Evolutionary conservation across 1,140 invertebrate genomes (phyloP).

Genomic region (Hycleus phaleratus): DNA sequence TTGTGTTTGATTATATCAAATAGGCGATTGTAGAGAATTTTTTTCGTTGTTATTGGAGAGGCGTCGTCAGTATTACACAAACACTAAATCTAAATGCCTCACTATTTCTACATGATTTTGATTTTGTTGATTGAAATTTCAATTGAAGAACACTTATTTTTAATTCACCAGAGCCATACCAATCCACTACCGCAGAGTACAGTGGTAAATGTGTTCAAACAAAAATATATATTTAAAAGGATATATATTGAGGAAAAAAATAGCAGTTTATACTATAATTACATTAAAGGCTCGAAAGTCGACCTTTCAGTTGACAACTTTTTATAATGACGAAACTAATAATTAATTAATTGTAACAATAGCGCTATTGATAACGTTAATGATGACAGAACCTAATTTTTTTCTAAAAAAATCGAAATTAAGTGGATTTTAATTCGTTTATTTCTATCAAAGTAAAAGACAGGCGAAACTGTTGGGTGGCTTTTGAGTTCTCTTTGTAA

Average conservation of each 20-base stretch:
- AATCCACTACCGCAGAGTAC: slow-evolving; percentile 31
- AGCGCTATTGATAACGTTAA: slow-evolving; percentile 13
- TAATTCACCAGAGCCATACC: slow-evolving; percentile 31
- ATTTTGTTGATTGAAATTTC: not conserved
- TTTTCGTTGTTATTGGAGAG: not conserved
- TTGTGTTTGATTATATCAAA: too few species aligned
- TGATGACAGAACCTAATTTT: not conserved
- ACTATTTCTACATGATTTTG: not conserved
- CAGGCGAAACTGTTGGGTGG: not conserved
- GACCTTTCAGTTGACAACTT: not conserved
- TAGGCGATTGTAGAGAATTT: not conserved
- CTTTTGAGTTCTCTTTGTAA: slow-evolving; percentile 30
- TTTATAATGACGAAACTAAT: not conserved
- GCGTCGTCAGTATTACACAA: not conserved
- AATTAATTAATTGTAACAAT: slow-evolving; percentile 1
- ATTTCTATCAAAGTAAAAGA: too few species aligned
- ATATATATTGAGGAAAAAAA: slow-evolving; percentile 5
- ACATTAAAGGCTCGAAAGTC: slow-evolving; percentile 8
- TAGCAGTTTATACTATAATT: slow-evolving; percentile 25
- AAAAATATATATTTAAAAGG: not conserved
- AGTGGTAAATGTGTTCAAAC: slow-evolving; percentile 37
- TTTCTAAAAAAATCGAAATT: too few species aligned
- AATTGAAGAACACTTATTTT: not conserved
- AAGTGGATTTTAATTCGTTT: too few species aligned
- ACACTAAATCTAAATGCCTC: not conserved